These are phyloP conservation scores for Trididemnum clinides DNA, from an alignment of 23 tunicate genomes.

Conservation along the genomic window DNA sequence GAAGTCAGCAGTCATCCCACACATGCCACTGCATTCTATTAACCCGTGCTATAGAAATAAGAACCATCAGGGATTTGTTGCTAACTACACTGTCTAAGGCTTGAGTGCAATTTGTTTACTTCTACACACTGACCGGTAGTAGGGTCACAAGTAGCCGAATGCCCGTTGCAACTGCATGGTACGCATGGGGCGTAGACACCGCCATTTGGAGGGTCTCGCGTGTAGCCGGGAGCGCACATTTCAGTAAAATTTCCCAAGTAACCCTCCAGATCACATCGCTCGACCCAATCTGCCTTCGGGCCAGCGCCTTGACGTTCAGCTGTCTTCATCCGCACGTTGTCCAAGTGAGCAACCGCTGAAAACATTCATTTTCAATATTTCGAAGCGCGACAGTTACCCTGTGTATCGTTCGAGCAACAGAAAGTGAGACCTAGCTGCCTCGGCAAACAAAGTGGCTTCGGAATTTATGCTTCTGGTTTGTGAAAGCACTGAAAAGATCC, in stretches of 20 bases:
- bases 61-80: too few species aligned
- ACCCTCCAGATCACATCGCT: conserved; percentile 53
- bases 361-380: neutral
- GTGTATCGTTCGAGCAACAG: too few species aligned
- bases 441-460: too few species aligned
- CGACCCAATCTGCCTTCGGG: conserved; percentile 89
- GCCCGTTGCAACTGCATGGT: conserved; percentile 88
- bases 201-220: conserved; percentile 90
- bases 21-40: too few species aligned
- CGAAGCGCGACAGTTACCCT: neutral
- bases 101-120: too few species aligned
- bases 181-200: conserved; percentile 73
- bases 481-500: too few species aligned
- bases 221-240: conserved; percentile 70
- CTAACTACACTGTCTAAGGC: too few species aligned
- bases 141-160: conserved; percentile 75
- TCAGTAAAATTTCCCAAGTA: conserved; percentile 57
- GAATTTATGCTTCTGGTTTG: too few species aligned
- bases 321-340: conserved; percentile 63
- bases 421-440: too few species aligned
- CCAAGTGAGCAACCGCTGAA: conserved; percentile 50
- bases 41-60: too few species aligned
- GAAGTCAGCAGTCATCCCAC: too few species aligned
- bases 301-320: conserved; percentile 72
- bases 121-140: conserved; percentile 65